Conservation (phyloP, 2,888 invertebrate genomes). For the Microctonus hyperodae region DNA sequence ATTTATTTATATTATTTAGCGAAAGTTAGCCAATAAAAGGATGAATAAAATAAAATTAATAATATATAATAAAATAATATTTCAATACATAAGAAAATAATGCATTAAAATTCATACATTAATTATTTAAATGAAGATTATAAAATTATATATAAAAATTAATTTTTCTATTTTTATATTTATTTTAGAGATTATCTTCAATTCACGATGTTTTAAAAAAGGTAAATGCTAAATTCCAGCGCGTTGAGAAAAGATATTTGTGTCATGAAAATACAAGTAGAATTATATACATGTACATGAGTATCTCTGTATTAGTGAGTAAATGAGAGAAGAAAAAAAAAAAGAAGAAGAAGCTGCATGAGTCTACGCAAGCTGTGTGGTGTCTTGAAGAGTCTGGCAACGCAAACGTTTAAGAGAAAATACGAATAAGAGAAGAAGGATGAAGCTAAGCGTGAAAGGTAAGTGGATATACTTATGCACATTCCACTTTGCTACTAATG, state of each 20-base stretch:
- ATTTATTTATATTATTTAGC: constrained; percentile 6
- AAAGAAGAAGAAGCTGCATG: constrained; percentile 36
- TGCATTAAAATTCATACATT: no score
- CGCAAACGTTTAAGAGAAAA: constrained; percentile 2
- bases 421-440: constrained; percentile 6
- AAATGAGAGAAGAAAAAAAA: no score
- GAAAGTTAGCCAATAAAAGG: background rate
- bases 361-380: constrained; percentile 22
- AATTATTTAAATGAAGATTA: no score
- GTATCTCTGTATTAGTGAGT: constrained; percentile 22
- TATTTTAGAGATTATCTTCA: background rate
- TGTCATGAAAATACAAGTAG: constrained; percentile 52
- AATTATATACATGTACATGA: constrained; percentile 26
- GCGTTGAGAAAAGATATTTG: constrained; percentile 53
- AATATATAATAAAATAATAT: background rate
- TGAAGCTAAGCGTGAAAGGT: background rate
- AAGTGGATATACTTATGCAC: constrained; percentile 6
- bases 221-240: constrained; percentile 52
- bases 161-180: constrained; percentile 8
- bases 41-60: background rate
- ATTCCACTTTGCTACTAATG: constrained; percentile 9
- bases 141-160: background rate
- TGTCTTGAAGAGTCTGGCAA: constrained; percentile 7
- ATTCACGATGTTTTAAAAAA: constrained; percentile 42
- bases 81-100: background rate